Evolutionary conservation across 1,140 invertebrate species (phyloP), one percentile per base, ranked within the genome.

Genomic region (Metopolophium dirhodum): DNA sequence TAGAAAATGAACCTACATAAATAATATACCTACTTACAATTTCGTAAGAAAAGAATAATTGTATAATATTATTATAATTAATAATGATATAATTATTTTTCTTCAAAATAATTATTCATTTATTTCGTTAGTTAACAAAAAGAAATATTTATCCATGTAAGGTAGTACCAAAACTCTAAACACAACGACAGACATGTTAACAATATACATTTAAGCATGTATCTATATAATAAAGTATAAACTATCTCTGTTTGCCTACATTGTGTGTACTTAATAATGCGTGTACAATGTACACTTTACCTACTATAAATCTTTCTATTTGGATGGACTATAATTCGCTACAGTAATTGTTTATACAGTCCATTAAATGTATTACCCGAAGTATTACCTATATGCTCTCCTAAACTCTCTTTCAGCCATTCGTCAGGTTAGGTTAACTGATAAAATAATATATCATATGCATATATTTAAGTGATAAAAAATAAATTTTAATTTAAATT

Each of bases 231-330:
- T 54, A 6, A 51, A 51, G 49, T 51, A 45, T 85, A 45, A 86
- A 47, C 26, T 45, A 9, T 47, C 7, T 45, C 14, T 45, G 41
- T 47, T 86, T 86, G 14, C 45, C 45, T 30, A 47, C 41, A 7
- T 47, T 30, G 20, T 47, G 8, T 86, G 26, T 86, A 86, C 41
- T 47, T 86, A 86, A 86, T 30, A 85, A 85, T 45, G 11, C 26
- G 83, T 47, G 41, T 86, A n/a, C 61, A 18, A 14, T 77, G n/a
- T n/a, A 18, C 14, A n/a, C 4, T n/a, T 14, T 18, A 47, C 26
- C 23, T 26, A 20, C 85, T 18, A 47, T 86, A 86, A 86, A 86
- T 86, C 85, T 86, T 47, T 86, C 85, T 47, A 30, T 86, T 86
- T 47, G 85, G 45, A 23, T 41, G 4, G 11, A 86, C 85, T 20